phyloP scores from a whole-genome alignment of 1,140 invertebrate genomes.

The Nebria ingens region DNA sequence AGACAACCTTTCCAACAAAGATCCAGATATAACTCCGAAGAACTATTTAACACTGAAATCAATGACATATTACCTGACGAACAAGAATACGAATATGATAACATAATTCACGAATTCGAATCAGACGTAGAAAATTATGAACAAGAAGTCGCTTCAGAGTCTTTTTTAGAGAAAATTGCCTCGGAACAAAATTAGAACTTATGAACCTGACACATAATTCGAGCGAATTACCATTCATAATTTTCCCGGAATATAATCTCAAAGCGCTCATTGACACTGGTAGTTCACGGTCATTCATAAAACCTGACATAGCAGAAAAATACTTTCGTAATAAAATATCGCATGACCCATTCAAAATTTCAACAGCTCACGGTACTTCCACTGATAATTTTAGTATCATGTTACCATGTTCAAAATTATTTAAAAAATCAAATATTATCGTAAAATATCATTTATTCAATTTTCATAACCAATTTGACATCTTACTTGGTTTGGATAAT shows the following conservation, averaged over 20 bases:
- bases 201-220: neutral
- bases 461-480: neutral
- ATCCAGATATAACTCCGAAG: neutral
- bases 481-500: neutral
- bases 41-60: neutral
- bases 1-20: neutral
- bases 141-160: neutral
- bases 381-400: neutral
- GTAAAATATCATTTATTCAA: neutral
- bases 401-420: neutral
- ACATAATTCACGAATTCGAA: neutral
- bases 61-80: neutral
- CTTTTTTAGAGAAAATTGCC: neutral
- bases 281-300: neutral
- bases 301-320: slow-evolving; percentile 6
- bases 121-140: neutral
- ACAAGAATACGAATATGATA: neutral
- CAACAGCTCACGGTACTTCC: neutral
- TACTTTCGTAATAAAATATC: neutral
- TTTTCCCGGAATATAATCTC: neutral
- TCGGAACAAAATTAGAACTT: neutral
- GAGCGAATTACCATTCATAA: neutral
- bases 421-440: neutral
- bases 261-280: neutral
- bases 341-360: neutral